A percentile compares a stretch with the other conserved stretches of the same genome.
phyloP scores from a whole-genome alignment of 2,797 vertebrate genomes.

The Danio jaintianensis region DNA sequence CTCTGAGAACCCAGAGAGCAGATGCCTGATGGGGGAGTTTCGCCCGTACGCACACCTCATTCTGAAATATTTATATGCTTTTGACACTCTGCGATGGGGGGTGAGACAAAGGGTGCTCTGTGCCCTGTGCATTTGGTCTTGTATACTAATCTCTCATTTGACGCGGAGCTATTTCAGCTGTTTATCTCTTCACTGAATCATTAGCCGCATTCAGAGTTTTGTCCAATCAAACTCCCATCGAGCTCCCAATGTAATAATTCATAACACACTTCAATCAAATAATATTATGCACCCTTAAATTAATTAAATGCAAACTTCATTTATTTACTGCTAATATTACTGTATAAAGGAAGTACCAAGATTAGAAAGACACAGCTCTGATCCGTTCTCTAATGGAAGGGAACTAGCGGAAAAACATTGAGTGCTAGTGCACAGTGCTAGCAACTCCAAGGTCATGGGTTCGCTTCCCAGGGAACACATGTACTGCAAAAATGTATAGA shows the following conservation, averaged over 20 bases:
- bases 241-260: conserved; percentile 41
- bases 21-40: conserved; percentile 88
- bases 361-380: conserved; percentile 19
- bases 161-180: conserved; percentile 65
- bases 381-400: conserved; percentile 1
- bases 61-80: conserved; percentile 99
- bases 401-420: neutral
- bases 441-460: conserved; percentile 14
- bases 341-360: conserved; percentile 28
- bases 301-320: conserved; percentile 45
- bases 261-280: conserved; percentile 62
- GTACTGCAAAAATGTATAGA: neutral
- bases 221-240: conserved; percentile 40
- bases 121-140: conserved; percentile 73
- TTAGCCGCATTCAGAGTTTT: conserved; percentile 64
- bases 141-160: conserved; percentile 64
- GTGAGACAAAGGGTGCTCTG: conserved; percentile 88
- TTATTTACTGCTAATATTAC: conserved; percentile 32
- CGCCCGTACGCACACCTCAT: conserved; percentile 89
- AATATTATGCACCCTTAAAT: conserved; percentile 55
- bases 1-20: conserved; percentile 91
- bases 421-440: neutral
- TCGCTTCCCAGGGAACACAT: neutral
- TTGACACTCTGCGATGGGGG: conserved; percentile 88
- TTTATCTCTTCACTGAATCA: conserved; percentile 65